A percentile compares a stretch with the other conserved stretches of the same genome.
phyloP scores from a whole-genome alignment of 2,797 vertebrate genomes.

The Chaenodraco wilsoni region DNA sequence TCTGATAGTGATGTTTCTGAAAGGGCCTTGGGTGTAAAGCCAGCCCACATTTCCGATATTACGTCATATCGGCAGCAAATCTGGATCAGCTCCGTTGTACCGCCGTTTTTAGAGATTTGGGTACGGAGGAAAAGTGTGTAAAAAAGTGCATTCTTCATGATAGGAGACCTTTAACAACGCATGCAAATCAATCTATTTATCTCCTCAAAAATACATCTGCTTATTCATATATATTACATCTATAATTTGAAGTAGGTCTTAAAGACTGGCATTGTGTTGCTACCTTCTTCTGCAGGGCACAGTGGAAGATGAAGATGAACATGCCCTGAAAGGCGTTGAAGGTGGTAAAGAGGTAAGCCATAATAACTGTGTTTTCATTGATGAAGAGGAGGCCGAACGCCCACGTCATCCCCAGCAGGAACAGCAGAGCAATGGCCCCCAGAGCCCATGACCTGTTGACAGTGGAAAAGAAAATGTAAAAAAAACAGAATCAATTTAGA shows the following conservation, averaged over 20 bases:
- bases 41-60: too few relatives aligned
- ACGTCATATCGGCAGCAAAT: too few relatives aligned
- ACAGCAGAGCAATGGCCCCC: constrained; percentile 90
- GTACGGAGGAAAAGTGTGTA: too few relatives aligned
- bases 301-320: constrained; percentile 97
- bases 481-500: not conserved
- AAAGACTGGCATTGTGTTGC: not conserved
- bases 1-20: too few relatives aligned
- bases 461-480: not conserved
- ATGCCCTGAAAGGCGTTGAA: constrained; percentile 97
- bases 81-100: too few relatives aligned
- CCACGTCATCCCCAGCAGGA: constrained; percentile 93
- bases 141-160: too few relatives aligned
- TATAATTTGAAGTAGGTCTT: too few relatives aligned
- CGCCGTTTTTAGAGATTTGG: too few relatives aligned
- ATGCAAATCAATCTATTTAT: constrained; percentile 3
- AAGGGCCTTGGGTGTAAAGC: too few relatives aligned
- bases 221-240: not conserved
- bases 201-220: constrained; percentile 4
- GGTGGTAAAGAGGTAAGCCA: constrained; percentile 96
- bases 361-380: constrained; percentile 92
- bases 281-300: constrained; percentile 95
- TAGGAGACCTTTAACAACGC: not conserved
- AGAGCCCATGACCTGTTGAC: constrained; percentile 91
- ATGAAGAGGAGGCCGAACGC: constrained; percentile 94